Percentiles rank a stretch among this genome's conserved stretches.
phyloP scores from a whole-genome alignment of 2,113 vertebrate species.

The Nematolebias whitei region DNA sequence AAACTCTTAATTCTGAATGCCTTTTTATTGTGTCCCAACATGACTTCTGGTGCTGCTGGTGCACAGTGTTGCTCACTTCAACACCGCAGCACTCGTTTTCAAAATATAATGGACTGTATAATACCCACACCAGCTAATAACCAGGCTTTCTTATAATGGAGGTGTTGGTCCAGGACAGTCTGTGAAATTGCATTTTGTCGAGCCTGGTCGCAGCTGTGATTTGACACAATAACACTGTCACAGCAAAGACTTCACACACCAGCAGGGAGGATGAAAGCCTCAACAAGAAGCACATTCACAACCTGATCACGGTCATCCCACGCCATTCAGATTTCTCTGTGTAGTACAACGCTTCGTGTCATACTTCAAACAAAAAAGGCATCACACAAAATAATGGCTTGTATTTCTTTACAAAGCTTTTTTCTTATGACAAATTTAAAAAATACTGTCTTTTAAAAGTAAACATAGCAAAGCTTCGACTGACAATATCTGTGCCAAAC shows the following conservation, averaged over 20 bases:
- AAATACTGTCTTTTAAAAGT: background rate
- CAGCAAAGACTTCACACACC: slow-evolving; percentile 30
- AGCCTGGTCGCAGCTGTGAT: slow-evolving; percentile 17
- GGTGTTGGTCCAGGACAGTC: background rate
- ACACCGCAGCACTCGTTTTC: too few relatives aligned
- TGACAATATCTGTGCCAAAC: background rate
- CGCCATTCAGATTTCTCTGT: background rate
- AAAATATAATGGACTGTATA: too few relatives aligned
- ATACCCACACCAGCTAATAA: background rate
- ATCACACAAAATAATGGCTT: background rate
- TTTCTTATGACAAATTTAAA: background rate
- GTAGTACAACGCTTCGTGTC: background rate
- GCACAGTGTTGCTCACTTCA: too few relatives aligned
- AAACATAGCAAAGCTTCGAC: too few relatives aligned
- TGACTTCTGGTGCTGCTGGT: too few relatives aligned
- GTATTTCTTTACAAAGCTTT: background rate
- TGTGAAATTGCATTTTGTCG: slow-evolving; percentile 3
- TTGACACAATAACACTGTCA: slow-evolving; percentile 34
- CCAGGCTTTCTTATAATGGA: background rate
- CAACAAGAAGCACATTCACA: background rate
- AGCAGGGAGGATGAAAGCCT: slow-evolving; percentile 25
- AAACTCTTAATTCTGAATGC: too few relatives aligned
- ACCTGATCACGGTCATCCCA: background rate
- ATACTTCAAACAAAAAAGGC: background rate
- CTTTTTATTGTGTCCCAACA: too few relatives aligned